A percentile compares a stretch with the other conserved stretches of the same genome.
phyloP scores from a whole-genome alignment of 1,140 invertebrate genomes.

The Neelides sp. region DNA sequence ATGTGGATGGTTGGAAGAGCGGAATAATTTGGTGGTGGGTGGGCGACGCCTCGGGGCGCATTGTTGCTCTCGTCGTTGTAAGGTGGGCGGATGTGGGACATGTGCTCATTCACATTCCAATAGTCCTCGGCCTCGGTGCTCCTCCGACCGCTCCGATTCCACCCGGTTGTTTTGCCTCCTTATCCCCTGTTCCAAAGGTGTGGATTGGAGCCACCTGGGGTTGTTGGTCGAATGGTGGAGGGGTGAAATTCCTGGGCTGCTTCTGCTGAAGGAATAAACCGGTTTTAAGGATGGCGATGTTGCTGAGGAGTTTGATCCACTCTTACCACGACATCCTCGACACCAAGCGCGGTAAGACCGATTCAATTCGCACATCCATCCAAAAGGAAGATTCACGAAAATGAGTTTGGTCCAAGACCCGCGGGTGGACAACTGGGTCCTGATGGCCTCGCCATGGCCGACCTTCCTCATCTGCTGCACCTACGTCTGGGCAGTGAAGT shows the following conservation, averaged over 20 bases:
- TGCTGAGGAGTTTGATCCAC: constrained; percentile 33
- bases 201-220: no score
- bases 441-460: constrained; percentile 82
- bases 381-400: constrained; percentile 12
- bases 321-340: constrained; percentile 45
- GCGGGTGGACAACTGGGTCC: constrained; percentile 73
- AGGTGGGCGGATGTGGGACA: no score
- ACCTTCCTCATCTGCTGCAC: constrained; percentile 68
- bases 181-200: no score
- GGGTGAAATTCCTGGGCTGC: neutral
- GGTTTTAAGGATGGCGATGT: neutral
- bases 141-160: no score
- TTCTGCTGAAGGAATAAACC: neutral
- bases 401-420: constrained; percentile 54
- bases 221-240: no score
- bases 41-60: no score
- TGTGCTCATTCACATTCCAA: no score
- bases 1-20: no score
- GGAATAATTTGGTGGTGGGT: no score
- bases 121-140: no score
- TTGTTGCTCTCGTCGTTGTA: no score
- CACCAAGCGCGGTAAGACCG: constrained; percentile 38
- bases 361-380: constrained; percentile 5
- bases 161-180: no score
- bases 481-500: constrained; percentile 72